phyloP scores from a whole-genome alignment of 30 jellyfish, hydroid and myxozoan genomes.

The Pseudorhiza aurosa region DNA sequence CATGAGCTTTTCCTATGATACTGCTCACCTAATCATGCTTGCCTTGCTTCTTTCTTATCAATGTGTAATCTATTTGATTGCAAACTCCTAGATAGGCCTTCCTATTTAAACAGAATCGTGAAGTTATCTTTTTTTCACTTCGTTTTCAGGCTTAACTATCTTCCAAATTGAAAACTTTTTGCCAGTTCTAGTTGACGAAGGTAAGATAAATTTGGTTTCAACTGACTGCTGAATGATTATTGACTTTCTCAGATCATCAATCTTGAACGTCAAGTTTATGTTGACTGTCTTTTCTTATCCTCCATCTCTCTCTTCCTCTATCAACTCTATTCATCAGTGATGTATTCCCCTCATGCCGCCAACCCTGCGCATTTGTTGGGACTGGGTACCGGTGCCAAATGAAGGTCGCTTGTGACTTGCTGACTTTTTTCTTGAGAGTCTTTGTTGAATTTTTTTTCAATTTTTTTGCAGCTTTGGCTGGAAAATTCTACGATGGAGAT shows the following conservation, averaged over 20 bases:
- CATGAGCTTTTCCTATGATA: no score
- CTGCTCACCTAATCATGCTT: no score
- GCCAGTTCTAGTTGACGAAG: slow-evolving; percentile 96
- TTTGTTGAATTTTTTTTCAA: neutral
- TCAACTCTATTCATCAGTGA: neutral
- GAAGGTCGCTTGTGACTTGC: neutral
- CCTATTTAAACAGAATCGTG: no score
- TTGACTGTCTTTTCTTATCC: neutral
- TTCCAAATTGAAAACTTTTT: slow-evolving; percentile 95
- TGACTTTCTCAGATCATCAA: neutral
- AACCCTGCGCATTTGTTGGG: neutral
- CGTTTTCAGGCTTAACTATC: slow-evolving; percentile 77
- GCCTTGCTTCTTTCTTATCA: no score
- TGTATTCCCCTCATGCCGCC: neutral
- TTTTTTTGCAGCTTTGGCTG: slow-evolving; percentile 74
- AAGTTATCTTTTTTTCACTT: no score
- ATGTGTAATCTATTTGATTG: no score
- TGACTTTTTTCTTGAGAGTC: neutral
- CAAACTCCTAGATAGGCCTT: no score
- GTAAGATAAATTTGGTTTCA: slow-evolving; percentile 28
- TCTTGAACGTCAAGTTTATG: neutral
- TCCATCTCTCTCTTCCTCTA: neutral
- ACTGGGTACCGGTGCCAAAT: neutral
- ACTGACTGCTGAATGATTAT: neutral
- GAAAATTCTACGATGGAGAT: slow-evolving; percentile 98